Percentiles rank a stretch among this genome's conserved stretches.
Evolutionary conservation across 2,888 invertebrate species (phyloP).

Genomic region (Baccha elongata): DNA sequence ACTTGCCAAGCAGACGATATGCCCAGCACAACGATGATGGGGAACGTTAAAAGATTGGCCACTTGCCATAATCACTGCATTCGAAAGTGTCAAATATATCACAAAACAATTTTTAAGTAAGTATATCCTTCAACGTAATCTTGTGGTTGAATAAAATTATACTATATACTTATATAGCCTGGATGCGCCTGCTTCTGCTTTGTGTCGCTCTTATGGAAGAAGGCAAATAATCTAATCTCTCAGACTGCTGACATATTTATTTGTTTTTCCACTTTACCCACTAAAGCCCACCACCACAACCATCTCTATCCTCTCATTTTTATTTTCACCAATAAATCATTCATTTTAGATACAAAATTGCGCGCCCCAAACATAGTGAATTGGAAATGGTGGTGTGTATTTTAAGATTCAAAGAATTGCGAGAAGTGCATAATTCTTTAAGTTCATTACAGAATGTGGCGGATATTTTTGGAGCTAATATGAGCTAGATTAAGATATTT

Average conservation of each 20-base stretch:
- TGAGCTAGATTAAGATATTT: too few relatives aligned
- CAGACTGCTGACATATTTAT: constrained; percentile 30
- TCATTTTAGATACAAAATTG: constrained; percentile 60
- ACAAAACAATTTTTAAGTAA: constrained; percentile 10
- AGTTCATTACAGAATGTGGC: constrained; percentile 1
- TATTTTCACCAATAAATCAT: constrained; percentile 45
- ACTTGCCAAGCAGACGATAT: neutral
- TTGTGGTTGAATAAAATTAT: constrained; percentile 52
- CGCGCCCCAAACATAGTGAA: constrained; percentile 21
- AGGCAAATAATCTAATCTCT: constrained; percentile 8
- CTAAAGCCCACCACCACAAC: neutral
- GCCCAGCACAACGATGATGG: too few relatives aligned
- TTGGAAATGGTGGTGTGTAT: constrained; percentile 19
- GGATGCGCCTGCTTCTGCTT: neutral
- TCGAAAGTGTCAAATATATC: constrained; percentile 49
- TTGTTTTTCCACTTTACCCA: constrained; percentile 14
- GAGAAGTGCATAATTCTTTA: neutral
- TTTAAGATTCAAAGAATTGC: constrained; percentile 18
- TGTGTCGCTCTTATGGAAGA: neutral
- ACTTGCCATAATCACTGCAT: constrained; percentile 47
- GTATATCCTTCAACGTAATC: constrained; percentile 16
- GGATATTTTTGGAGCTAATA: neutral
- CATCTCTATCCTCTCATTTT: neutral
- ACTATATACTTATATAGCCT: too few relatives aligned
- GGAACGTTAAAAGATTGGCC: constrained; percentile 44